These are phyloP conservation scores for Geotria australis DNA, from an alignment of 2,797 vertebrate species.

Conservation along the genomic window DNA sequence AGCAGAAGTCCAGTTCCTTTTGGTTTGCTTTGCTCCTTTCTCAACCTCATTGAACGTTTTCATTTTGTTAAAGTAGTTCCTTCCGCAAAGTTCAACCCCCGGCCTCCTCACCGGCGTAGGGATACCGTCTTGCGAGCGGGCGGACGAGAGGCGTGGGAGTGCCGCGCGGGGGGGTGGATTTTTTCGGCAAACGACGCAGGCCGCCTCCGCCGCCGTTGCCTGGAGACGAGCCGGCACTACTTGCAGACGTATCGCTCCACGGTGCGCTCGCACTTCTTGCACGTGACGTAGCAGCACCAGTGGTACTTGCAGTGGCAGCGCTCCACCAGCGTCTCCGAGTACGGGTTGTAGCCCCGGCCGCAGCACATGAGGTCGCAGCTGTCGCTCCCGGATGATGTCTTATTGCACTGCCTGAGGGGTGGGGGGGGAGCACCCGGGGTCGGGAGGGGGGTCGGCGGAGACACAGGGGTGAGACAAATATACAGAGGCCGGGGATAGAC, in stretches of 20 bases:
- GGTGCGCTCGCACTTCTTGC: conserved; percentile 66
- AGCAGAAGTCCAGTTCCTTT: too few relatives aligned
- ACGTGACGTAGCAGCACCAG: conserved; percentile 99
- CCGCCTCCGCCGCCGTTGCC: neutral
- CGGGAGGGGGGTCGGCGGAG: neutral
- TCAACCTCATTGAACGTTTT: too few relatives aligned
- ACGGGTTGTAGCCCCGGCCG: conserved; percentile 86
- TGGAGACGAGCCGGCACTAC: conserved; percentile 8
- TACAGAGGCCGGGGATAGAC: too few relatives aligned
- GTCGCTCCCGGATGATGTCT: conserved; percentile 74
- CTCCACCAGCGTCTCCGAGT: conserved; percentile 73
- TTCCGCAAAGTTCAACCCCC: too few relatives aligned
- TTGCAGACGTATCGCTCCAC: conserved; percentile 93
- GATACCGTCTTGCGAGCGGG: too few relatives aligned
- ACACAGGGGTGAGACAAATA: neutral
- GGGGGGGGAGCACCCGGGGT: neutral
- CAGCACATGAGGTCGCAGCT: conserved; percentile 99
- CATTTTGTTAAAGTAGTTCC: too few relatives aligned
- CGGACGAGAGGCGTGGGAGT: neutral
- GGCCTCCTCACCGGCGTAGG: too few relatives aligned
- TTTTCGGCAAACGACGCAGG: too few relatives aligned
- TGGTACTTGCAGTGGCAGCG: conserved; percentile 96
- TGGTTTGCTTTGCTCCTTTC: too few relatives aligned
- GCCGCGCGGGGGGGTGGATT: neutral
- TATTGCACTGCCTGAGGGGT: conserved; percentile 65